A percentile compares a stretch with the other conserved stretches of the same genome.
phyloP scores from a whole-genome alignment of 1,140 invertebrate genomes.

The Drosophila carrolli region DNA sequence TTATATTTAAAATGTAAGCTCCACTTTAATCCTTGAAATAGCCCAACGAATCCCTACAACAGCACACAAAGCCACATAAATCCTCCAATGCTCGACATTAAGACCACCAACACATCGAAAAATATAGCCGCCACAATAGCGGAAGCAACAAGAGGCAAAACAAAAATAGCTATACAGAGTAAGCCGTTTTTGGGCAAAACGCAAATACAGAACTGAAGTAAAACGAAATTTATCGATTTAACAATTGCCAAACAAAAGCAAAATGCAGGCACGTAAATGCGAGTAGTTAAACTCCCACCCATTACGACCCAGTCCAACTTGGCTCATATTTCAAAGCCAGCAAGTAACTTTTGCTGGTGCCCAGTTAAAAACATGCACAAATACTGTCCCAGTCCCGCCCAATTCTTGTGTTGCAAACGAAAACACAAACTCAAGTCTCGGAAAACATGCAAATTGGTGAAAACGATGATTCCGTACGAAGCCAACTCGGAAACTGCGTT shows the following conservation, averaged over 20 bases:
- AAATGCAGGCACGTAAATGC: constrained; percentile 47
- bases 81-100: constrained; percentile 14
- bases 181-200: constrained; percentile 19
- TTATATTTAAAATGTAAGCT: constrained; percentile 18
- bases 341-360: constrained; percentile 21
- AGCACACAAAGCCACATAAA: constrained; percentile 17
- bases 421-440: constrained; percentile 43
- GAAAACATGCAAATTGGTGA: constrained; percentile 45
- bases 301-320: constrained; percentile 18
- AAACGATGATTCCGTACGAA: constrained; percentile 40
- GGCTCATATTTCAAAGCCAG: constrained; percentile 34
- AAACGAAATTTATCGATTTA: constrained; percentile 67
- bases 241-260: constrained; percentile 60
- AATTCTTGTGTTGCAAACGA: constrained; percentile 23
- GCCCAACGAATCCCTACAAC: constrained; percentile 13
- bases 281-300: constrained; percentile 6
- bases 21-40: neutral
- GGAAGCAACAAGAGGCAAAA: constrained; percentile 12
- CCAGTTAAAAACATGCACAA: constrained; percentile 42
- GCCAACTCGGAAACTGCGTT: constrained; percentile 42
- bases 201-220: constrained; percentile 9
- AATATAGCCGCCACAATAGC: constrained; percentile 17
- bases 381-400: constrained; percentile 10
- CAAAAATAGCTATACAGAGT: constrained; percentile 6
- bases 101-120: constrained; percentile 24